Evolutionary conservation across 1,140 invertebrate genomes (phyloP).

Genomic region (Pygmarrhopalites habei): DNA sequence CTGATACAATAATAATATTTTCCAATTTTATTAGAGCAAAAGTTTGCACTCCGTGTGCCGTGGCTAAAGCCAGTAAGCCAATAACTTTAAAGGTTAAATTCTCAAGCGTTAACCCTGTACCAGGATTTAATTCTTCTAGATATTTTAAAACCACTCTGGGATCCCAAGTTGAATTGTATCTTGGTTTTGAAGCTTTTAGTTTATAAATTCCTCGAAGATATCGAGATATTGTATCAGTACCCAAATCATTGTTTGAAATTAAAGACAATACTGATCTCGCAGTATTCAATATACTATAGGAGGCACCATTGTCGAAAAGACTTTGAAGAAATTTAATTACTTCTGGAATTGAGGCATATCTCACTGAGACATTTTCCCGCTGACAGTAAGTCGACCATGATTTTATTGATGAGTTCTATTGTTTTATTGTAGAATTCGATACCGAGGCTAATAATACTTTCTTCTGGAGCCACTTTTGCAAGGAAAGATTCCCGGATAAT

Average conservation of each 20-base stretch:
- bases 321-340: conserved; percentile 4
- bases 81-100: conserved; percentile 19
- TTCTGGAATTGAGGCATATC: background rate
- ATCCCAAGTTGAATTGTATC: conserved; percentile 22
- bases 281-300: conserved; percentile 16
- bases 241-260: background rate
- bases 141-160: conserved; percentile 9
- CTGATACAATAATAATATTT: background rate
- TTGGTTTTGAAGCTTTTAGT: background rate
- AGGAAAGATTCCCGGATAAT: background rate
- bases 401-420: background rate
- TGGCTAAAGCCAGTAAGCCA: conserved; percentile 10
- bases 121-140: conserved; percentile 3
- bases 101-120: background rate
- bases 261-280: conserved; percentile 1
- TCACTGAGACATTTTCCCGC: background rate
- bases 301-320: background rate
- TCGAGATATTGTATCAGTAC: conserved; percentile 5
- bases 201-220: conserved; percentile 6
- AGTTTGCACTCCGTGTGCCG: conserved; percentile 23
- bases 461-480: too few species aligned
- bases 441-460: too few species aligned
- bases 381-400: background rate
- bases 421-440: too few species aligned
- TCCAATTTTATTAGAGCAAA: conserved; percentile 4